These are phyloP conservation scores for Pentamera pediparva DNA, from an alignment of 53 echinoderm and acorn worm genomes.

Conservation along the genomic window DNA sequence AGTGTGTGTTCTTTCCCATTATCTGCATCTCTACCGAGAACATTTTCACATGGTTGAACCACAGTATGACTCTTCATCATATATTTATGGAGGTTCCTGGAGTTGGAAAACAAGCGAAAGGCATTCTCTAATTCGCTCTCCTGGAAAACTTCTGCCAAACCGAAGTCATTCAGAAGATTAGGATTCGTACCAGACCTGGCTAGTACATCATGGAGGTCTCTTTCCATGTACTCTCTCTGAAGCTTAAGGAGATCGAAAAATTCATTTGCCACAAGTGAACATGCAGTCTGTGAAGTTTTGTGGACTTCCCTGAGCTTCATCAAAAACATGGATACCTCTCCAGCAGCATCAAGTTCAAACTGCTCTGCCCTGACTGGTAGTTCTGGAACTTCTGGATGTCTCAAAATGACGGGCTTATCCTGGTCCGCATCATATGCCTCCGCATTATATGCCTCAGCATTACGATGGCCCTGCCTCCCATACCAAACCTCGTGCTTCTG, in stretches of 20 bases:
- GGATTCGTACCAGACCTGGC: background rate
- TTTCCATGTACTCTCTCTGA: background rate
- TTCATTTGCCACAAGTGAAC: conserved; percentile 13
- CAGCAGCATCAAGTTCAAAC: background rate
- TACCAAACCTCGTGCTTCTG: background rate
- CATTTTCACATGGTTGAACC: background rate
- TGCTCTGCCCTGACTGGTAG: background rate
- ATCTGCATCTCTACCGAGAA: background rate
- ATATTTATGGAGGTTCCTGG: background rate
- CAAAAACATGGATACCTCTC: background rate
- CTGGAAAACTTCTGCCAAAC: background rate
- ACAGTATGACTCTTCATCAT: background rate
- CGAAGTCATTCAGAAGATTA: background rate
- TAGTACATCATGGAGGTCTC: background rate
- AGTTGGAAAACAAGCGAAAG: background rate
- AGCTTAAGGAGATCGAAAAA: background rate
- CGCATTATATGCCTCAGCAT: background rate
- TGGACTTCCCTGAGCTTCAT: background rate
- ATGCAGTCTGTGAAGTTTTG: background rate
- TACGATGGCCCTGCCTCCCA: background rate
- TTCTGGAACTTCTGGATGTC: background rate
- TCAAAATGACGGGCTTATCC: background rate
- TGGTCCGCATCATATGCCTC: background rate
- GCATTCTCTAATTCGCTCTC: background rate
- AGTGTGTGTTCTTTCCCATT: background rate